A percentile compares a stretch with the other conserved stretches of the same genome.
Conservation (phyloP, 2,797 vertebrate species). For the Muraenolepis orangiensis region DNA sequence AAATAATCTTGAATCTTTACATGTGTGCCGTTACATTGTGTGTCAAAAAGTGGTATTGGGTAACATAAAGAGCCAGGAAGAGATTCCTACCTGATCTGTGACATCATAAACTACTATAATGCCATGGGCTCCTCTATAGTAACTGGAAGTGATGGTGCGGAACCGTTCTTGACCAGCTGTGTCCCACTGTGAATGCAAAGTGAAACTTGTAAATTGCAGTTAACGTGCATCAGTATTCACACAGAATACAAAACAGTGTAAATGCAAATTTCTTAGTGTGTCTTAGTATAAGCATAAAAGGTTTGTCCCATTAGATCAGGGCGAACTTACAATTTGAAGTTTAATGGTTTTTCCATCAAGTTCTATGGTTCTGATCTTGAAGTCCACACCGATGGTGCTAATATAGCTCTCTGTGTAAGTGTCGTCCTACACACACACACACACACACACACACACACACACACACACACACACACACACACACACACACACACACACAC, state of each 20-base stretch:
- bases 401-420: conserved; percentile 99
- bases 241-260: background rate
- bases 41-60: background rate
- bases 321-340: conserved; percentile 91
- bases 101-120: conserved; percentile 98
- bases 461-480: background rate
- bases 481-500: conserved; percentile 4
- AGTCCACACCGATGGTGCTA: conserved; percentile 98
- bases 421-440: conserved; percentile 79
- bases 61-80: background rate
- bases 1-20: background rate
- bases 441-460: conserved; percentile 5
- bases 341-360: conserved; percentile 98
- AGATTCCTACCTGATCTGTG: conserved; percentile 86
- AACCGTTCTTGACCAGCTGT: conserved; percentile 96
- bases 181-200: conserved; percentile 82
- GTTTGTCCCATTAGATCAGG: background rate
- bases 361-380: conserved; percentile 99
- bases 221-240: background rate
- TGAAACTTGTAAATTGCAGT: background rate
- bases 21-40: background rate
- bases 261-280: background rate
- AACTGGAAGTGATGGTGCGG: conserved; percentile 96
- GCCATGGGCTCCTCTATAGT: conserved; percentile 96
- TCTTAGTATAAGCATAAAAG: background rate